These are phyloP conservation scores for Creontiades dilutus DNA, from an alignment of 2,888 invertebrate genomes.

Conservation along the genomic window DNA sequence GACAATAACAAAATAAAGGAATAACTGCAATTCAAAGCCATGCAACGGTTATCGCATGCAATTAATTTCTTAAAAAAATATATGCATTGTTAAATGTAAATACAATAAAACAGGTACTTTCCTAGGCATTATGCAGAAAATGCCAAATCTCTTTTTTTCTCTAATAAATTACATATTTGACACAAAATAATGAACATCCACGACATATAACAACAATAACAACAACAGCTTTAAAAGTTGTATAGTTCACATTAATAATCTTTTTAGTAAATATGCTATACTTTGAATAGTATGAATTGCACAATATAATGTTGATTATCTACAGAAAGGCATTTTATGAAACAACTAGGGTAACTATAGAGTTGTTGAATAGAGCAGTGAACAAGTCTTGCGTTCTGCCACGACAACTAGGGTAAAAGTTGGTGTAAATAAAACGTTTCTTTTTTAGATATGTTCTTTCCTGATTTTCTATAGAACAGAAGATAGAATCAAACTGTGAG, in stretches of 20 bases:
- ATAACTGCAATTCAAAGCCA: slow-evolving; percentile 59
- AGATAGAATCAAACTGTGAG: too few species aligned
- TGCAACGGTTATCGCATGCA: slow-evolving; percentile 56
- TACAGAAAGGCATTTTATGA: slow-evolving; percentile 51
- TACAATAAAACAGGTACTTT: slow-evolving; percentile 70
- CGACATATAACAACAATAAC: slow-evolving; percentile 70
- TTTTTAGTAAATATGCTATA: slow-evolving; percentile 64
- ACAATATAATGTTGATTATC: slow-evolving; percentile 71
- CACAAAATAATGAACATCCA: slow-evolving; percentile 71
- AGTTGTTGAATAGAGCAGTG: background rate
- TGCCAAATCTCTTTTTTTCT: slow-evolving; percentile 65
- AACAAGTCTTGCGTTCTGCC: background rate
- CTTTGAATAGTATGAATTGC: slow-evolving; percentile 64
- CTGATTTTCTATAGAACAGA: too few species aligned
- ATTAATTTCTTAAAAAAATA: slow-evolving; percentile 64
- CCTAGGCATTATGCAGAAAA: slow-evolving; percentile 66
- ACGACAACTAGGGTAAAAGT: background rate
- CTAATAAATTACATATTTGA: slow-evolving; percentile 67
- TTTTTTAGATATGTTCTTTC: too few species aligned
- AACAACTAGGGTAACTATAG: background rate
- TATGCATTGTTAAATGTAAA: slow-evolving; percentile 70
- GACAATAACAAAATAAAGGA: slow-evolving; percentile 44
- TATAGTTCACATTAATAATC: slow-evolving; percentile 64
- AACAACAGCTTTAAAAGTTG: slow-evolving; percentile 67
- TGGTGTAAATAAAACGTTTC: too few species aligned